Conservation (phyloP, 1,140 invertebrate species). For the Ruditapes philippinarum region DNA sequence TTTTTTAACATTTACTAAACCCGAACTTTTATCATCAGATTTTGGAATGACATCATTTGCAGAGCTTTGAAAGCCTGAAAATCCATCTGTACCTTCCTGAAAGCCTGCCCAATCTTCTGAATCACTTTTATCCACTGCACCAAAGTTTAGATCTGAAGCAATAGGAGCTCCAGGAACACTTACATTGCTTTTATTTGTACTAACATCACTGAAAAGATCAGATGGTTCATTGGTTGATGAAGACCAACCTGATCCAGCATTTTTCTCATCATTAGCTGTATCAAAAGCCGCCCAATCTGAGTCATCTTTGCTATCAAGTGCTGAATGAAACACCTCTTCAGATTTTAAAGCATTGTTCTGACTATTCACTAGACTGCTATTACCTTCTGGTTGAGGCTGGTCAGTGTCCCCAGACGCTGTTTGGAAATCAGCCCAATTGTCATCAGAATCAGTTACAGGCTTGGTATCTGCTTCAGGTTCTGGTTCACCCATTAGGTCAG, state of each 20-base stretch:
- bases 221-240: background rate
- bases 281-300: conserved; percentile 51
- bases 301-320: background rate
- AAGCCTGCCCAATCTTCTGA: conserved; percentile 74
- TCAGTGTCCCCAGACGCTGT: conserved; percentile 45
- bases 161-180: background rate
- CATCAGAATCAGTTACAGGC: conserved; percentile 76
- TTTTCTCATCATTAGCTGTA: background rate
- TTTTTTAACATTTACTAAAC: conserved; percentile 78
- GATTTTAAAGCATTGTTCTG: background rate
- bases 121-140: conserved; percentile 11
- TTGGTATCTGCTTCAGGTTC: conserved; percentile 39
- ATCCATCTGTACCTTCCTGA: conserved; percentile 36
- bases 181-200: background rate
- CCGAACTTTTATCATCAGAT: conserved; percentile 8
- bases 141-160: background rate
- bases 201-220: background rate
- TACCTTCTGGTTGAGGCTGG: background rate
- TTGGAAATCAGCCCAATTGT: conserved; percentile 83
- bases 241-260: background rate
- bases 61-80: conserved; percentile 24
- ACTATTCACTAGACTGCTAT: background rate
- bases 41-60: background rate
- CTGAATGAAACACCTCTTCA: background rate
- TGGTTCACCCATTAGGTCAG: conserved; percentile 62